phyloP scores from a whole-genome alignment of 1,140 invertebrate genomes.

The Chlorops oryzae region DNA sequence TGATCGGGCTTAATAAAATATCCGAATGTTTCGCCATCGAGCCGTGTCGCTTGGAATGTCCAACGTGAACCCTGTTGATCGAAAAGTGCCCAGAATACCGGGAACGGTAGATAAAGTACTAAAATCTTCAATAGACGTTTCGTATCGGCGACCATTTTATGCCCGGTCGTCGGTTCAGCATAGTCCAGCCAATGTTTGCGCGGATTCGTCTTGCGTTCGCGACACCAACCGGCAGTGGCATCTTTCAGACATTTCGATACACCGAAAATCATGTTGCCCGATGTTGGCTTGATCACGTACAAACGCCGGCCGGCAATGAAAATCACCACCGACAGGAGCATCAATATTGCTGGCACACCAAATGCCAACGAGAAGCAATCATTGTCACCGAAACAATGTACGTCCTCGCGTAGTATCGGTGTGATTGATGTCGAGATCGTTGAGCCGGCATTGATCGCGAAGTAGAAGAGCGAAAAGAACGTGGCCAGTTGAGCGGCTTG shows the following conservation, averaged over 20 bases:
- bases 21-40: constrained; percentile 74
- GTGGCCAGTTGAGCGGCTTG: constrained; percentile 68
- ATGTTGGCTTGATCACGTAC: constrained; percentile 72
- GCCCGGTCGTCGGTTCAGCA: constrained; percentile 64
- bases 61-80: constrained; percentile 86
- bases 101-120: constrained; percentile 69
- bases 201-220: constrained; percentile 50
- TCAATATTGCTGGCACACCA: constrained; percentile 80
- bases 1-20: constrained; percentile 76
- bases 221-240: constrained; percentile 47
- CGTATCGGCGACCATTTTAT: constrained; percentile 59
- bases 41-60: constrained; percentile 88
- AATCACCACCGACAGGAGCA: constrained; percentile 78
- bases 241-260: constrained; percentile 69
- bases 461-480: constrained; percentile 93
- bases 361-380: constrained; percentile 89
- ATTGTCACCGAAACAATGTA: constrained; percentile 73
- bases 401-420: constrained; percentile 75
- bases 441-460: constrained; percentile 88
- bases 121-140: constrained; percentile 62
- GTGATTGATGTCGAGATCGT: constrained; percentile 85
- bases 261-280: constrained; percentile 75
- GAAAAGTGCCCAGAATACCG: constrained; percentile 78
- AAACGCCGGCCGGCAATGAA: constrained; percentile 70
- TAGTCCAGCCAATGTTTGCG: constrained; percentile 74